phyloP scores from a whole-genome alignment of 2,797 vertebrate genomes.

The Catamblyrhynchus diadema region DNA sequence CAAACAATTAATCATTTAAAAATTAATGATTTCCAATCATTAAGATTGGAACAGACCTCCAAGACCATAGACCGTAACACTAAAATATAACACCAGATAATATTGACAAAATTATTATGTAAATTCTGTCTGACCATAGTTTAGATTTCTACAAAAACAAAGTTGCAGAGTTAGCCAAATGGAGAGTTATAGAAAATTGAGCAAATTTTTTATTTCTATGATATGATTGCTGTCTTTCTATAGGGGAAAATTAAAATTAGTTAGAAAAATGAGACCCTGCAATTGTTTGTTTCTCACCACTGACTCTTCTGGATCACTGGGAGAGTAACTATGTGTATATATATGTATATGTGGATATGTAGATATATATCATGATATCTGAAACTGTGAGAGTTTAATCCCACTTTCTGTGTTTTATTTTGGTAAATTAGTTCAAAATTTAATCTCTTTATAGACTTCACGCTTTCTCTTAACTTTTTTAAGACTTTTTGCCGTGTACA shows the following conservation, averaged over 20 bases:
- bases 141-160: background rate
- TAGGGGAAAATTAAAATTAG: background rate
- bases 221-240: background rate
- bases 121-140: background rate
- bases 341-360: background rate
- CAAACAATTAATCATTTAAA: background rate
- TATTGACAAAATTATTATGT: background rate
- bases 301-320: background rate
- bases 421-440: background rate
- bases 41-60: background rate
- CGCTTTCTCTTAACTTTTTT: background rate
- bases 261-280: background rate
- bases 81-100: background rate
- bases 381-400: background rate
- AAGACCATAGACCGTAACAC: background rate
- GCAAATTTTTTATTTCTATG: background rate
- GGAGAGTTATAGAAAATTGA: background rate
- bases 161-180: background rate
- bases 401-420: background rate
- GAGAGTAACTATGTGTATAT: background rate
- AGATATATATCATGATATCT: background rate
- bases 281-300: background rate
- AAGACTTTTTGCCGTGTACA: background rate
- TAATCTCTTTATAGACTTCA: background rate
- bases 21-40: background rate